Conservation (phyloP, 2,888 invertebrate species). For the Nephrotoma flavescens region DNA sequence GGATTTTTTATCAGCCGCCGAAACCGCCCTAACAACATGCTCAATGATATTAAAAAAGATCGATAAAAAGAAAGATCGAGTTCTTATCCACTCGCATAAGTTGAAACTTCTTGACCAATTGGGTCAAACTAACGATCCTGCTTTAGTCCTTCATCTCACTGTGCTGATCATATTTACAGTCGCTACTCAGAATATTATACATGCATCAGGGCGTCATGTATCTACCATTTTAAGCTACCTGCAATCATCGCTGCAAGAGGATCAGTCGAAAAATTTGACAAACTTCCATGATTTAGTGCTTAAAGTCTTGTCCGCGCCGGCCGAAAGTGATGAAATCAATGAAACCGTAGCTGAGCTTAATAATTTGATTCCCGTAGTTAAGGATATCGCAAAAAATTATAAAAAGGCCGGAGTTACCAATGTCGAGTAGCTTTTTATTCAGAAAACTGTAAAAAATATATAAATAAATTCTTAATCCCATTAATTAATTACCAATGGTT, state of each 20-base stretch:
- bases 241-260: slow-evolving; percentile 48
- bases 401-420: slow-evolving; percentile 26
- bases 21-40: slow-evolving; percentile 52
- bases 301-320: not conserved
- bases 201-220: slow-evolving; percentile 90
- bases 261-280: slow-evolving; percentile 35
- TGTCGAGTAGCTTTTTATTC: not conserved
- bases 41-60: slow-evolving; percentile 73
- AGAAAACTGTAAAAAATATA: not conserved
- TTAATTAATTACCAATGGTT: slow-evolving; percentile 34
- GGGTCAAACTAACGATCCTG: slow-evolving; percentile 56
- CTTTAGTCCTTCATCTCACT: slow-evolving; percentile 62
- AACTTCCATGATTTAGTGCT: not conserved
- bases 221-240: slow-evolving; percentile 62
- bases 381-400: slow-evolving; percentile 37
- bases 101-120: slow-evolving; percentile 69
- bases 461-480: not conserved
- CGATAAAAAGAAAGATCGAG: slow-evolving; percentile 69
- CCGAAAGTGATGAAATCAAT: not conserved
- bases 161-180: slow-evolving; percentile 66
- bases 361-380: slow-evolving; percentile 34
- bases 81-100: slow-evolving; percentile 43
- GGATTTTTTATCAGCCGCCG: slow-evolving; percentile 61
- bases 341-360: slow-evolving; percentile 24
- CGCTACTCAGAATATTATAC: slow-evolving; percentile 66